Conservation (phyloP, 2,888 invertebrate species). For the Labia minor region DNA sequence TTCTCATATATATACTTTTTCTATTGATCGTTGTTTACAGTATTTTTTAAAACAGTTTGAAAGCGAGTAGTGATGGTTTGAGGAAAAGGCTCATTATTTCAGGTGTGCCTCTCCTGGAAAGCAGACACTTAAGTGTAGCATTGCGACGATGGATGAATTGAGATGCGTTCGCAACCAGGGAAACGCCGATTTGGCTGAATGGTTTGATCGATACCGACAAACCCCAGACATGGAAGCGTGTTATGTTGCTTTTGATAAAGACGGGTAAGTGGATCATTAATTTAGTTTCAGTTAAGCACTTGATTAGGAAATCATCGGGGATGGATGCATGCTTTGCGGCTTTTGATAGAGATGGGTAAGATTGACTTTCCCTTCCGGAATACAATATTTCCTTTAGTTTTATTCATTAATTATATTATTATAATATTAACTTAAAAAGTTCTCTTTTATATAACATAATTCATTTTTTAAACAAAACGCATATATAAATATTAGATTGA, state of each 20-base stretch:
- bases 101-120: background rate
- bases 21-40: too few species aligned
- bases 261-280: slow-evolving; percentile 52
- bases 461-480: too few species aligned
- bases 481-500: too few species aligned
- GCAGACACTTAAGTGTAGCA: background rate
- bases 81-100: too few species aligned
- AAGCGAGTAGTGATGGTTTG: too few species aligned
- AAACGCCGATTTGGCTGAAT: background rate
- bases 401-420: background rate
- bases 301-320: background rate
- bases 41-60: too few species aligned
- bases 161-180: background rate
- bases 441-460: background rate
- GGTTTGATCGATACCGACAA: slow-evolving; percentile 24
- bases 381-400: background rate
- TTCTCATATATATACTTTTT: too few species aligned
- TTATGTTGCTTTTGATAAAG: slow-evolving; percentile 81
- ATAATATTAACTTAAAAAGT: slow-evolving; percentile 9
- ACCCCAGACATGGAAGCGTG: slow-evolving; percentile 74
- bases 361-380: background rate
- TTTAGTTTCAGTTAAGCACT: background rate
- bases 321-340: slow-evolving; percentile 88
- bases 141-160: background rate
- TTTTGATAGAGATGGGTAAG: slow-evolving; percentile 80